phyloP scores from a whole-genome alignment of 1,140 invertebrate species.

The Rhynchophorus ferrugineus region DNA sequence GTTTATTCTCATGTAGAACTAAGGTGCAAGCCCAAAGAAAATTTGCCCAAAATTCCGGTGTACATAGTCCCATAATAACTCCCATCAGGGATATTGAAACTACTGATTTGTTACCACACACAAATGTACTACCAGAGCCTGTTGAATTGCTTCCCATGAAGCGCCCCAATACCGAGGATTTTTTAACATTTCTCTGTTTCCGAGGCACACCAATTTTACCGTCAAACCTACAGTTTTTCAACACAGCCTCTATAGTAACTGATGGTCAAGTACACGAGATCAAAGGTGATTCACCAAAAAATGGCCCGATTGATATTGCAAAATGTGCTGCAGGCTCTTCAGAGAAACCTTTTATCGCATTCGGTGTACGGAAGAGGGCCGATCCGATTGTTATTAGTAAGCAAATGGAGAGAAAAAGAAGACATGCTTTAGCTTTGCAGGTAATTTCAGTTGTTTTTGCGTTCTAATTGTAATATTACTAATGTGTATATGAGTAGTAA shows the following conservation, averaged over 20 bases:
- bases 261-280: conserved; percentile 33
- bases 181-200: conserved; percentile 82
- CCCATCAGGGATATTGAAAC: conserved; percentile 55
- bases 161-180: conserved; percentile 82
- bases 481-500: no score
- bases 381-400: conserved; percentile 42
- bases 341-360: conserved; percentile 43
- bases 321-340: conserved; percentile 30
- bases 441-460: not conserved
- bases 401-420: conserved; percentile 40
- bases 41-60: conserved; percentile 73
- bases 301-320: conserved; percentile 33
- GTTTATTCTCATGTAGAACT: conserved; percentile 48
- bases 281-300: conserved; percentile 32
- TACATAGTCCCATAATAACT: conserved; percentile 48
- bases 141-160: conserved; percentile 56
- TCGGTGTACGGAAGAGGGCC: conserved; percentile 48
- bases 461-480: no score
- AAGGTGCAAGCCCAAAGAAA: conserved; percentile 85
- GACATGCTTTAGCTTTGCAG: conserved; percentile 44
- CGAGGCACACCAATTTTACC: conserved; percentile 71
- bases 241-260: conserved; percentile 40
- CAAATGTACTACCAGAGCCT: conserved; percentile 39
- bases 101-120: conserved; percentile 40
- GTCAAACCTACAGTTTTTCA: conserved; percentile 67